Percentiles rank a stretch among this genome's conserved stretches.
These are phyloP conservation scores for Bergia puertoricense DNA, from an alignment of 92 coral and sea anemone genomes.

Conservation along the genomic window DNA sequence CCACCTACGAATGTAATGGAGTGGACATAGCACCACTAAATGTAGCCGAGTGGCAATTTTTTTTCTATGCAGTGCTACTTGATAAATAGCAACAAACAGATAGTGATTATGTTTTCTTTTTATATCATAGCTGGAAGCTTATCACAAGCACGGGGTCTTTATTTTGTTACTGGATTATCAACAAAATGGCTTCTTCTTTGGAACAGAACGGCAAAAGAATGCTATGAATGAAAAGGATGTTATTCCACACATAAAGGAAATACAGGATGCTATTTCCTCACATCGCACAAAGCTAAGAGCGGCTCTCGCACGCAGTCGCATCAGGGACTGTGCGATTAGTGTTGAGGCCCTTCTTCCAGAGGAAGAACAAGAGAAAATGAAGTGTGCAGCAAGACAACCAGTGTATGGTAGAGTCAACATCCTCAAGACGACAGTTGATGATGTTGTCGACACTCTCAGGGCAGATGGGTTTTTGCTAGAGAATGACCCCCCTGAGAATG, in stretches of 20 bases:
- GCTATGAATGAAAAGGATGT: slow-evolving; percentile 62
- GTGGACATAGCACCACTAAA: too few relatives aligned
- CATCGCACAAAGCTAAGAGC: slow-evolving; percentile 92
- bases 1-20: too few relatives aligned
- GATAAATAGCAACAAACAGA: too few relatives aligned
- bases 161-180: slow-evolving; percentile 94
- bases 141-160: slow-evolving; percentile 90
- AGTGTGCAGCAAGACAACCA: slow-evolving; percentile 87
- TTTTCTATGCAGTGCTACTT: too few relatives aligned
- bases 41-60: too few relatives aligned
- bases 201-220: slow-evolving; percentile 64
- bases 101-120: not conserved
- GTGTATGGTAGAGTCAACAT: slow-evolving; percentile 87
- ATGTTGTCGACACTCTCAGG: slow-evolving; percentile 61
- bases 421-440: slow-evolving; percentile 66
- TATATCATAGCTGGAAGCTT: slow-evolving; percentile 75
- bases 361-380: slow-evolving; percentile 92
- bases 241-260: slow-evolving; percentile 82
- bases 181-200: slow-evolving; percentile 97
- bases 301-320: slow-evolving; percentile 89
- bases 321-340: slow-evolving; percentile 94
- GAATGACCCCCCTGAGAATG: slow-evolving; percentile 50
- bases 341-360: slow-evolving; percentile 96
- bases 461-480: slow-evolving; percentile 72
- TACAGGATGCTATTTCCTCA: slow-evolving; percentile 79